A percentile compares a stretch with the other conserved stretches of the same genome.
Conservation (phyloP, 1,140 invertebrate genomes). For the Adelges cooleyi region DNA sequence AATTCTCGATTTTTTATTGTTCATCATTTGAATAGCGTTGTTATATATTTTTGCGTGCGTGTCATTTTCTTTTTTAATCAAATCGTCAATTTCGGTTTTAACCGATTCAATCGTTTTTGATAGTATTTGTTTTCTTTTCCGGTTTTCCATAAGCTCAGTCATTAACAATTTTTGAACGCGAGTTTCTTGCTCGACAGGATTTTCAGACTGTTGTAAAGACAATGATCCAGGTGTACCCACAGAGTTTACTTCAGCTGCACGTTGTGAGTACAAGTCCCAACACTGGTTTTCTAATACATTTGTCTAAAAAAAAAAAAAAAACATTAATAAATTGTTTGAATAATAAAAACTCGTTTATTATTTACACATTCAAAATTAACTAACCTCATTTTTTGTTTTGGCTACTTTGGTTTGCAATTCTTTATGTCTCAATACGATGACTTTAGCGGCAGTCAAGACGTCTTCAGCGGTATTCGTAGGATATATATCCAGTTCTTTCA, state of each 20-base stretch:
- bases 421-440: conserved; percentile 82
- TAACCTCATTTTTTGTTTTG: conserved; percentile 68
- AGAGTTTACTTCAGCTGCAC: conserved; percentile 15
- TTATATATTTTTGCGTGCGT: neutral
- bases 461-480: conserved; percentile 63
- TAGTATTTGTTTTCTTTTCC: conserved; percentile 12
- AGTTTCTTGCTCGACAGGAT: neutral
- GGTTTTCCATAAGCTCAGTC: conserved; percentile 5
- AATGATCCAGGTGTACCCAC: conserved; percentile 3
- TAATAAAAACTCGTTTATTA: neutral
- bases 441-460: conserved; percentile 76
- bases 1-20: conserved; percentile 23
- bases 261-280: conserved; percentile 3
- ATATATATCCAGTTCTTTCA: conserved; percentile 81
- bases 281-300: conserved; percentile 12
- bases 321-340: neutral
- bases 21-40: conserved; percentile 16
- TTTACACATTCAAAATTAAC: neutral
- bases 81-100: conserved; percentile 6
- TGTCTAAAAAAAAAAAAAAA: neutral
- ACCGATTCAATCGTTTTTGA: conserved; percentile 10
- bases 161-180: conserved; percentile 4
- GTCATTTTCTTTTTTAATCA: conserved; percentile 8
- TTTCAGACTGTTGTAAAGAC: neutral
- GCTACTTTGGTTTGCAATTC: conserved; percentile 76